Base-by-base conservation (phyloP, 2,888 invertebrate genomes). In the Andrena minutula region DNA sequence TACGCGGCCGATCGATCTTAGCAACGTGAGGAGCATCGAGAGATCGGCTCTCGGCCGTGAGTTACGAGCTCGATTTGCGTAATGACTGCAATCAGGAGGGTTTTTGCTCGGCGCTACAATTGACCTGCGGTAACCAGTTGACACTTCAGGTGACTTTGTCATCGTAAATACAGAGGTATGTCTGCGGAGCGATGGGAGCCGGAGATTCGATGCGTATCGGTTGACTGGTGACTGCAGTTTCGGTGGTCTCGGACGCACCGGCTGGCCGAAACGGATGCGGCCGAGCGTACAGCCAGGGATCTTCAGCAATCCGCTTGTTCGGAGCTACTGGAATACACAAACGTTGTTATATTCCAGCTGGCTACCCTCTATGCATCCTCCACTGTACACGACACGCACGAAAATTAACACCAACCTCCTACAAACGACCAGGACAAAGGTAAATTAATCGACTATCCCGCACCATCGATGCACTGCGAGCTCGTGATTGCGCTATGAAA, bases 41-140 rank as follows among this genome's bases (percentile, higher is more conserved):
- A 70, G 47, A 73, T 75, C 68, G 32, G 53, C 64, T 68, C 65
- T 65, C 65, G 61, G 47, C 72, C 68, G 58, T 82, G 81, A 84
- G 72, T 79, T 84, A 79, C 72, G 65, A 66, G 56, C 53, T 72
- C 65, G 58, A 82, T 85, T 82, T 84, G 76, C 81, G 76, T 84
- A 84, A 85, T 79, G 60, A 72, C 66, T 53, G 75, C 78, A 51
- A 78, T 68, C 71, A 41, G 16, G 35, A 20, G 51, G 12, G 26
- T 8, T 77, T 80, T 80, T 70, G 28, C 32, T 2, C 47, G 35
- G 8, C 35, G 49, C 23, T 58, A 58, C 68, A 69, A 83, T 77
- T 61, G 66, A 72, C 72, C 47, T 75, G 61, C 58, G 56, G 12
- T 71, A 75, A 53, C 66, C 4, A 49, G 65, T 69, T 61, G 70